Base-by-base conservation (phyloP, 1,140 invertebrate genomes). In the Mesaphorura yosii region DNA sequence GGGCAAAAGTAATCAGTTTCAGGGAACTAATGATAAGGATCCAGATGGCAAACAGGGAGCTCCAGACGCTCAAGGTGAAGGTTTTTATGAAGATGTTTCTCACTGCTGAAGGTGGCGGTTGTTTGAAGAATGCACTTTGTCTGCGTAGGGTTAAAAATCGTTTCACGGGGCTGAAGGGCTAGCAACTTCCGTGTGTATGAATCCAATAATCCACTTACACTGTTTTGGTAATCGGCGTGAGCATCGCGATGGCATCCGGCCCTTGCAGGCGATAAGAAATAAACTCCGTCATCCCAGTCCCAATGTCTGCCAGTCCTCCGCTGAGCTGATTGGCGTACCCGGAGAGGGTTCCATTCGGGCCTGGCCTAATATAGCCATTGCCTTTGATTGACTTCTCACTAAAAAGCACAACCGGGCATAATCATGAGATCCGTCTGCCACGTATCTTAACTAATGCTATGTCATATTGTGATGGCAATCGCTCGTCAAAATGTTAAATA, bases 91-190 rank as follows among this genome's bases (percentile, higher is more conserved):
- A 57, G n/a, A 55, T 48, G 38, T 60, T 58, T 29, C 57, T 71
- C 67, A 66, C 73, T 23, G 74, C 73, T 61, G 64, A 75, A 17
- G 74, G 72, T 39, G 68, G 72, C 54, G 74, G 48, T 64, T 76
- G 58, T 65, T 68, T 48, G 64, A 63, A 65, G 72, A 75, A 15
- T 70, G 73, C 38, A n/a, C n/a, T n/a, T n/a, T n/a, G n/a, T n/a
- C n/a, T n/a, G n/a, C n/a, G n/a, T n/a, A n/a, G n/a, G n/a, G n/a
- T n/a, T n/a, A n/a, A n/a, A n/a, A n/a, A n/a, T n/a, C n/a, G n/a
- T n/a, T n/a, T n/a, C 31, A 10, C 10, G 31, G 31, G 31, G 31
- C 31, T 34, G 10, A 34, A n/a, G n/a, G n/a, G n/a, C n/a, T n/a
- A n/a, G n/a, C n/a, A n/a, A n/a, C n/a, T n/a, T n/a, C n/a, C n/a